Evolutionary conservation across 2,797 vertebrate genomes (phyloP).

Genomic region (Chloroceryle inda): DNA sequence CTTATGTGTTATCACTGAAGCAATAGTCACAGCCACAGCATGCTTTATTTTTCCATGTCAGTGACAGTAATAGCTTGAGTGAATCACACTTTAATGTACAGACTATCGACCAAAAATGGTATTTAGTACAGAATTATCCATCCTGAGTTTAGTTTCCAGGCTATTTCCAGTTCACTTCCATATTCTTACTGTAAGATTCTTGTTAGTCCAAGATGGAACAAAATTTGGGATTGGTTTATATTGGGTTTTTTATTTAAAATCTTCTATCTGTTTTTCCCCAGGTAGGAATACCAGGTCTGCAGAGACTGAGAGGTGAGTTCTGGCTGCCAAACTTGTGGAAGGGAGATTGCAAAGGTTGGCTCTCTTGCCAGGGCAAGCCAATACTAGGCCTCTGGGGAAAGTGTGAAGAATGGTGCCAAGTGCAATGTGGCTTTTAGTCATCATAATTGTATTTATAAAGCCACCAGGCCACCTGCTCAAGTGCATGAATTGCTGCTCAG

Average conservation of each 20-base stretch:
- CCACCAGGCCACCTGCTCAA: slow-evolving; percentile 59
- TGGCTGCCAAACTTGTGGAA: not conserved
- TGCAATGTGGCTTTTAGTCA: slow-evolving; percentile 46
- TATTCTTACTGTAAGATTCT: not conserved
- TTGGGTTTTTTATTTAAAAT: not conserved
- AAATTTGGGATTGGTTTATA: not conserved
- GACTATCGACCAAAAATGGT: not conserved
- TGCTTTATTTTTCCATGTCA: not conserved
- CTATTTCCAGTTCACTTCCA: not conserved
- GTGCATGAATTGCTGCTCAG: slow-evolving; percentile 15
- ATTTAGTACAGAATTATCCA: not conserved
- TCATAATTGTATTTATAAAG: slow-evolving; percentile 59
- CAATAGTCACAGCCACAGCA: not conserved
- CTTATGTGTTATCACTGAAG: not conserved
- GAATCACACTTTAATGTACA: not conserved
- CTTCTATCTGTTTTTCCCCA: not conserved
- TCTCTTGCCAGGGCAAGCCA: not conserved
- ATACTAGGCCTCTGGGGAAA: not conserved
- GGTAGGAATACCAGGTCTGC: not conserved
- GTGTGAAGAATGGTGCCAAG: not conserved
- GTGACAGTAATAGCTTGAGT: not conserved
- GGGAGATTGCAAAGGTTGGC: not conserved
- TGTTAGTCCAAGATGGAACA: not conserved
- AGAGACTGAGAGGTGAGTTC: not conserved
- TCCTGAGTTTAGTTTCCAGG: not conserved